Evolutionary conservation across 2,113 vertebrate genomes (phyloP).

Genomic region (Abramis brama): DNA sequence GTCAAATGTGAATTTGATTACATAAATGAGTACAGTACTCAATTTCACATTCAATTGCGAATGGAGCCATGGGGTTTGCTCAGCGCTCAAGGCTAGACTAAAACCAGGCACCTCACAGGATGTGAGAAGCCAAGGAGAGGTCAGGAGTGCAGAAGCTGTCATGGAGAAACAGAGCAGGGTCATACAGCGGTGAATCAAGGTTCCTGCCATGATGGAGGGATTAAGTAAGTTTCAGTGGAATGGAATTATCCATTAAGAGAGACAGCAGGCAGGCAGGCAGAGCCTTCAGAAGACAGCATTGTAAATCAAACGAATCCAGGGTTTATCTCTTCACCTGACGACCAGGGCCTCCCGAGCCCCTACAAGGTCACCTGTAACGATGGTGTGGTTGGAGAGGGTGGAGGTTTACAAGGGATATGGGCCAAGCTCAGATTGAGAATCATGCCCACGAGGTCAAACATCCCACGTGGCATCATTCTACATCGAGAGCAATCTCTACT

Average conservation of each 20-base stretch:
- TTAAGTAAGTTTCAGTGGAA: constrained; percentile 53
- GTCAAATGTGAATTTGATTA: neutral
- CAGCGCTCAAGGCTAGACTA: constrained; percentile 1
- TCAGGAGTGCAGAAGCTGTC: constrained; percentile 36
- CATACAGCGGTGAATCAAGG: constrained; percentile 44
- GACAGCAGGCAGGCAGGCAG: constrained; percentile 16
- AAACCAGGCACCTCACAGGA: constrained; percentile 39
- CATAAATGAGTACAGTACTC: neutral
- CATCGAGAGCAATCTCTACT: constrained; percentile 6
- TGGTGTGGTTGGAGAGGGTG: neutral
- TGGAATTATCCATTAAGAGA: constrained; percentile 37
- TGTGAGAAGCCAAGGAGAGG: constrained; percentile 31
- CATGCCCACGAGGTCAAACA: neutral
- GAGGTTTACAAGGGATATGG: constrained; percentile 7
- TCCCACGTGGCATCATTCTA: neutral
- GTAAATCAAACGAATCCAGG: constrained; percentile 54
- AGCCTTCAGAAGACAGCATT: constrained; percentile 49
- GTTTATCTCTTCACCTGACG: constrained; percentile 46
- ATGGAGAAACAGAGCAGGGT: constrained; percentile 20
- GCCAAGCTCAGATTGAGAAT: neutral
- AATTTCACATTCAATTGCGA: neutral
- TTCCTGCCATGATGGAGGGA: constrained; percentile 42
- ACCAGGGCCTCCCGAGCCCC: constrained; percentile 17
- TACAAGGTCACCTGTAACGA: constrained; percentile 49
- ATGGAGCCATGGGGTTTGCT: neutral